Percentiles rank a stretch among this genome's conserved stretches.
Conservation (phyloP, 2,888 invertebrate species). For the Oegoconia quadripuncta region DNA sequence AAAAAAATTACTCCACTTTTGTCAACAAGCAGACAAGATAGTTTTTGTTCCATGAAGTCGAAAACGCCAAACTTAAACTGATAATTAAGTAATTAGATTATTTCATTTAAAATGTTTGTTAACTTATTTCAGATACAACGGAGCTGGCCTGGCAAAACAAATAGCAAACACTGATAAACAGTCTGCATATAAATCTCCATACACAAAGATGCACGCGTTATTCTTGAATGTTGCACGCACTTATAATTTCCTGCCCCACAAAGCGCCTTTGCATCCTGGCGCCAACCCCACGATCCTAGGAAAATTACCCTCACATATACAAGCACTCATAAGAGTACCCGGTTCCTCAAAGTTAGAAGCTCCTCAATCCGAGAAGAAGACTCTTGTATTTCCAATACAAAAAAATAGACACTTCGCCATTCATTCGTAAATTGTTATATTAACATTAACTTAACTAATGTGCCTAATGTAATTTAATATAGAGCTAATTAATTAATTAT, state of each 20-base stretch:
- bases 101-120: background rate
- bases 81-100: too few relatives aligned
- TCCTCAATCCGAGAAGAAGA: background rate
- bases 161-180: constrained; percentile 7
- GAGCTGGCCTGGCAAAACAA: background rate
- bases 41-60: too few relatives aligned
- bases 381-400: constrained; percentile 2
- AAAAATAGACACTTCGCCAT: constrained; percentile 5
- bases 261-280: constrained; percentile 13
- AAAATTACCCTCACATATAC: background rate
- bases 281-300: background rate
- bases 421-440: background rate
- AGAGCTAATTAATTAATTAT: too few relatives aligned
- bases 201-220: constrained; percentile 18
- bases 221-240: constrained; percentile 26
- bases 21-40: too few relatives aligned
- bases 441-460: background rate
- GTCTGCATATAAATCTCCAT: constrained; percentile 16
- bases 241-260: constrained; percentile 21
- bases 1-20: too few relatives aligned
- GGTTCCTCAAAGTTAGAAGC: background rate
- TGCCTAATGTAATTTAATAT: background rate
- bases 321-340: background rate
- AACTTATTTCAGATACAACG: background rate
- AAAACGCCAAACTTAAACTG: too few relatives aligned